Conservation (phyloP, 2,797 vertebrate genomes). For the Pseudomugil gertrudae region DNA sequence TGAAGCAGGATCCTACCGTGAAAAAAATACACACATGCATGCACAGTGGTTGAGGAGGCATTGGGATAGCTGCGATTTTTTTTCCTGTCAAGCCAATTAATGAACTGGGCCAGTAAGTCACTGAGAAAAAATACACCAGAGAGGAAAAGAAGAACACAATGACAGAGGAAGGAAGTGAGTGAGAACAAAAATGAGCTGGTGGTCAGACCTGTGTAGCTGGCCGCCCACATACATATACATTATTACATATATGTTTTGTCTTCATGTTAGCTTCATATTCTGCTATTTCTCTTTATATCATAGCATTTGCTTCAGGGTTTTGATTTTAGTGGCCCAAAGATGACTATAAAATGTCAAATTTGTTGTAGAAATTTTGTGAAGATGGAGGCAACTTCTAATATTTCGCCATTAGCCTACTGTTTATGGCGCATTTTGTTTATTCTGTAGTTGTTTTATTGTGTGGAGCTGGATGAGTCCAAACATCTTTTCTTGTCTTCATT, state of each 20-base stretch:
- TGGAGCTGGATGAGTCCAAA: not conserved
- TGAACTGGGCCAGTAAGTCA: constrained; percentile 6
- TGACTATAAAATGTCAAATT: not conserved
- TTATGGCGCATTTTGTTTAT: not conserved
- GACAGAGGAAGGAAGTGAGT: not conserved
- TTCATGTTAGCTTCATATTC: too few relatives aligned
- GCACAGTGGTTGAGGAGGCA: not conserved
- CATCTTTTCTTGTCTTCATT: not conserved
- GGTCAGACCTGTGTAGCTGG: not conserved
- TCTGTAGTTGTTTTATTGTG: not conserved
- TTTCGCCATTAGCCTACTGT: too few relatives aligned
- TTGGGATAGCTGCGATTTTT: not conserved
- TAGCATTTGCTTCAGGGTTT: too few relatives aligned
- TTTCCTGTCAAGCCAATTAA: not conserved
- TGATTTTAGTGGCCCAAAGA: not conserved
- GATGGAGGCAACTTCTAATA: too few relatives aligned
- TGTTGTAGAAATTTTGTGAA: not conserved
- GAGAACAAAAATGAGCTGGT: not conserved
- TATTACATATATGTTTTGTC: too few relatives aligned
- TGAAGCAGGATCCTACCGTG: not conserved
- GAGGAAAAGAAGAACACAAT: not conserved
- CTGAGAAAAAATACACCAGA: constrained; percentile 3
- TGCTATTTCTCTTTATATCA: too few relatives aligned
- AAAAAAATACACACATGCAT: not conserved
- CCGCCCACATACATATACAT: too few relatives aligned